Evolutionary conservation across 2,113 vertebrate species (phyloP), one percentile per base, ranked within the genome.

Genomic region (Trachemys scripta): DNA sequence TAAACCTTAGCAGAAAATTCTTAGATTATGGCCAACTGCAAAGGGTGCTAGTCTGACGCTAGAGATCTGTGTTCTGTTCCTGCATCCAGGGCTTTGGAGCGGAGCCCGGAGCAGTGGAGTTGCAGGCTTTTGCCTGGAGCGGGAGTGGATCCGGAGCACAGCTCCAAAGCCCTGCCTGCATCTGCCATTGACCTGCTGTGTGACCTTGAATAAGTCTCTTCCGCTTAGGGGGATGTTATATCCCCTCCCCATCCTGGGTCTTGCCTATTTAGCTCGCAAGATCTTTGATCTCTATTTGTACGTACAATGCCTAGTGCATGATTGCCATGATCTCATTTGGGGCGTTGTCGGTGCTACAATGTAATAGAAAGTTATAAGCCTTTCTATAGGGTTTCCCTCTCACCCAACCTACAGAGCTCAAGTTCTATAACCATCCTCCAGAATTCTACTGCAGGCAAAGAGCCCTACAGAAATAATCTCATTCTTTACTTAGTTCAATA

Each of bases 401-500:
- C 45, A 1, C 8, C 38, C 80, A 50, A 19, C 11, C 20, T 72
- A 53, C 53, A 57, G 56, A 25, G 56, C 25, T 57, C 56, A 27
- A 57, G 10, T 27, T 57, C 25, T 57, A 27, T 25, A 57, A 27
- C 24, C 24, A 57, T 27, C 56, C 24, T 27, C 27, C 2, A 8
- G 22, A 87, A 62, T 35, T 22, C 49, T 2, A n/a, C 35, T 0
- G 49, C 25, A 86, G 81, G 80, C 10, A 24, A 1, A 69, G 11
- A 42, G n/a, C 24, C 80, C 35, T 59, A 0, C 2, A 4, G 81
- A n/a, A 31, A 72, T 62, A 27, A n/a, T 35, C 83, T 27, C 1
- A 0, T 31, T 5, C 47, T 22, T 62, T 14, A 0, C 1, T 19
- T 19, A 8, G 62, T 2, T 20, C 4, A 0, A 31, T 1, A 1